Conservation (phyloP, 2,888 invertebrate genomes). For the Cylindroiulus punctatus region DNA sequence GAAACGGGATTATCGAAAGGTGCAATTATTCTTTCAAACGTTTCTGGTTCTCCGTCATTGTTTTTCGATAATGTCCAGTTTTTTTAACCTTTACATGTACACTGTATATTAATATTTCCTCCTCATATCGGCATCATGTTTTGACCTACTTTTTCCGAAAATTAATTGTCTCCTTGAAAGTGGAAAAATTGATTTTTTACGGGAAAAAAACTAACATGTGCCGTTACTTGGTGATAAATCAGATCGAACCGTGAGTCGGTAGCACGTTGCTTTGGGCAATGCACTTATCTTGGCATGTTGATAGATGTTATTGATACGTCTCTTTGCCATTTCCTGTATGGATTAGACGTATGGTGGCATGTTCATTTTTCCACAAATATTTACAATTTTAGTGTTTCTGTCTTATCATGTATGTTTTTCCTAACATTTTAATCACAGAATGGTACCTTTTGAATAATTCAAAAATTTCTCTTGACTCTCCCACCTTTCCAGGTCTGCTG, state of each 20-base stretch:
- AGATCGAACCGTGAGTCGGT: neutral
- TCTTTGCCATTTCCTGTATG: neutral
- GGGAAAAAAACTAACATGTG: neutral
- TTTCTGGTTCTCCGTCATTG: neutral
- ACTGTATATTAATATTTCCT: neutral
- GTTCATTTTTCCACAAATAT: no score
- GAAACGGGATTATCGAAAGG: neutral
- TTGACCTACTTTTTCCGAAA: conserved; percentile 12
- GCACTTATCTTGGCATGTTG: neutral
- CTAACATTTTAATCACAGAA: no score
- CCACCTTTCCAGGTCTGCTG: neutral
- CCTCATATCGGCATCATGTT: neutral
- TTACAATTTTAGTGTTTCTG: neutral
- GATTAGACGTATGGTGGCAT: neutral
- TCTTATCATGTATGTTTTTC: neutral
- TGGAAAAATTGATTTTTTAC: neutral
- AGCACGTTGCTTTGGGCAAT: conserved; percentile 22
- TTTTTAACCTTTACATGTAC: neutral
- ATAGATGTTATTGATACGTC: neutral
- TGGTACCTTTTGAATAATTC: no score
- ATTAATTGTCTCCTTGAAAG: conserved; percentile 25
- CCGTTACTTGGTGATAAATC: neutral
- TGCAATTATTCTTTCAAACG: conserved; percentile 1
- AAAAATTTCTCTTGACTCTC: neutral
- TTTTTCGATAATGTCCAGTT: conserved; percentile 20